phyloP scores from a whole-genome alignment of 1,140 invertebrate genomes.

The Drosophila ambigua region DNA sequence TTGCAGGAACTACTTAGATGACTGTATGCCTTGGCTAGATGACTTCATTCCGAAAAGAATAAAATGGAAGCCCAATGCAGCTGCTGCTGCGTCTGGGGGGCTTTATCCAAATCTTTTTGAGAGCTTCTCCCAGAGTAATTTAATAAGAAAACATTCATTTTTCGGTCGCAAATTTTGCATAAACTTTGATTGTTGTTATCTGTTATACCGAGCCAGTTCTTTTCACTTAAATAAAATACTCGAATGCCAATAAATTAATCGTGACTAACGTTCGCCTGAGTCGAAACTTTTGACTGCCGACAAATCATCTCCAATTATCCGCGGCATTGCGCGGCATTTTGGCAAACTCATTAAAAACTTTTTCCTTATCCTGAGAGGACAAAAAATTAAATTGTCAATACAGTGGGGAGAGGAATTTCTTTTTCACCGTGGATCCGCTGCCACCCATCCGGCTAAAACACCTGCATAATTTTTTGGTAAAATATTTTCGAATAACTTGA shows the following conservation, averaged over 20 bases:
- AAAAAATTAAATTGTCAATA: conserved; percentile 50
- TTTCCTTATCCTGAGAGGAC: conserved; percentile 33
- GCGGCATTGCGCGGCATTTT: conserved; percentile 61
- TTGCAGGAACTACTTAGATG: too few species aligned
- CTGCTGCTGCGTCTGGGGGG: too few species aligned
- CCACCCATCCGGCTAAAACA: conserved; percentile 7
- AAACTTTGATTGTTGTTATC: not conserved
- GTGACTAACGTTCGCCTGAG: conserved; percentile 3
- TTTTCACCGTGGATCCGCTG: not conserved
- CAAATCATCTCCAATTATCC: conserved; percentile 38
- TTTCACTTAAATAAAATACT: conserved; percentile 4
- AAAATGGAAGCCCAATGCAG: too few species aligned
- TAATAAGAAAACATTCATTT: not conserved
- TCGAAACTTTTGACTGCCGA: conserved; percentile 30
- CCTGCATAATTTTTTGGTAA: conserved; percentile 50
- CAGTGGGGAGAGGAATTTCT: not conserved
- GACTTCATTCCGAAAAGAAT: too few species aligned
- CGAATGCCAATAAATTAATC: conserved; percentile 36
- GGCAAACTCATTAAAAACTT: conserved; percentile 81
- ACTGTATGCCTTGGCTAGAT: too few species aligned
- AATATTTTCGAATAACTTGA: conserved; percentile 49
- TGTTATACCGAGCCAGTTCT: not conserved
- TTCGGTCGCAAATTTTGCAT: too few species aligned
- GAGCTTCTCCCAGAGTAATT: too few species aligned
- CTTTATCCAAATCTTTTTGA: too few species aligned